Evolutionary conservation across 2,113 vertebrate genomes (phyloP).

Genomic region (Hymenochirus boettgeri): DNA sequence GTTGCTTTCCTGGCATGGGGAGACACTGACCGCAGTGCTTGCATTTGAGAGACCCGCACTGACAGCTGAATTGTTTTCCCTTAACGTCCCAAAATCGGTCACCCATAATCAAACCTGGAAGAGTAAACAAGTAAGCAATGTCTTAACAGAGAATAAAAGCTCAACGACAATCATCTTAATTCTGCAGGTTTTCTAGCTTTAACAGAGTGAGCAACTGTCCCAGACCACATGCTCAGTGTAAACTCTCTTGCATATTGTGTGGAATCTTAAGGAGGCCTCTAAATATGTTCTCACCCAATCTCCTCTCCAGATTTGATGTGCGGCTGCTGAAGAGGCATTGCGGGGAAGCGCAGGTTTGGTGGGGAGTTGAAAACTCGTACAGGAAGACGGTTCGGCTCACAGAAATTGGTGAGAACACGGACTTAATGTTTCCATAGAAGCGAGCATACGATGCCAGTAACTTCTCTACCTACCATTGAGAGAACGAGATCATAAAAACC

Average conservation of each 20-base stretch:
- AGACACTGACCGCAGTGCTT: slow-evolving; percentile 72
- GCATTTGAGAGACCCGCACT: slow-evolving; percentile 84
- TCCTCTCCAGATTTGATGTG: slow-evolving; percentile 83
- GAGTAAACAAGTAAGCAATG: not conserved
- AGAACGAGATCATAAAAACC: not conserved
- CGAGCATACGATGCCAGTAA: slow-evolving; percentile 90
- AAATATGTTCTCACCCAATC: slow-evolving; percentile 77
- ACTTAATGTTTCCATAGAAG: slow-evolving; percentile 91
- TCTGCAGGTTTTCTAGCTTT: too few relatives aligned
- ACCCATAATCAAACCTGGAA: slow-evolving; percentile 88
- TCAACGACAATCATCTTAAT: too few relatives aligned
- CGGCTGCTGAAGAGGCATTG: slow-evolving; percentile 89
- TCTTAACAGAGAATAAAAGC: too few relatives aligned
- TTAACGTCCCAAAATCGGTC: slow-evolving; percentile 96
- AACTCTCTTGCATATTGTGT: too few relatives aligned
- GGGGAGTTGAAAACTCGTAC: slow-evolving; percentile 94
- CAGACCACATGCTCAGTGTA: too few relatives aligned
- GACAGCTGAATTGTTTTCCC: slow-evolving; percentile 86
- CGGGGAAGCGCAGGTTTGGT: slow-evolving; percentile 90
- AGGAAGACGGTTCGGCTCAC: slow-evolving; percentile 88
- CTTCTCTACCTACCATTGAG: slow-evolving; percentile 72
- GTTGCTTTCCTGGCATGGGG: slow-evolving; percentile 76
- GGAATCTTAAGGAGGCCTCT: too few relatives aligned
- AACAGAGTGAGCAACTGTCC: too few relatives aligned
- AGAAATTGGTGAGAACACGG: slow-evolving; percentile 95